Evolutionary conservation across 1,140 invertebrate genomes (phyloP).

Genomic region (Philotrypesis tridentata): DNA sequence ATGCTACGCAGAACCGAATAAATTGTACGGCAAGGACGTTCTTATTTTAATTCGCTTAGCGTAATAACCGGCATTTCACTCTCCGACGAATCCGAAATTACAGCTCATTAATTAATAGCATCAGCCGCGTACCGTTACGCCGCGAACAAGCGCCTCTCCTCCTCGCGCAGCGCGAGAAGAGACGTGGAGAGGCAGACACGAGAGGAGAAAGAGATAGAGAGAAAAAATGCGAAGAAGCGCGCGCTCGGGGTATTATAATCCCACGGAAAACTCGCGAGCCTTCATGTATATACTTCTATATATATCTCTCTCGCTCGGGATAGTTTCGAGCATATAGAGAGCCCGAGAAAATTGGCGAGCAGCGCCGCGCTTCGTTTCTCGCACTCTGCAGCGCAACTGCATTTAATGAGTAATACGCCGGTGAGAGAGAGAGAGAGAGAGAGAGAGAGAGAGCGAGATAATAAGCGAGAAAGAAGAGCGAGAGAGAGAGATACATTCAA

Average conservation of each 20-base stretch:
- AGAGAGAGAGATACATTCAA: slow-evolving; percentile 1
- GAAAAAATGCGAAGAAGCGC: neutral
- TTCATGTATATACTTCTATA: too few species aligned
- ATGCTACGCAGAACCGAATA: too few species aligned
- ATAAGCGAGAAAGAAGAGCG: slow-evolving; percentile 7
- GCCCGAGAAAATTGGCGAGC: slow-evolving; percentile 25
- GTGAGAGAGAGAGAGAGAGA: neutral
- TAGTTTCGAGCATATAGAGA: too few species aligned
- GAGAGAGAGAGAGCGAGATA: neutral
- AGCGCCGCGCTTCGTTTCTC: neutral
- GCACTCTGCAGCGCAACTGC: neutral
- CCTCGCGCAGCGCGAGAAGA: too few species aligned
- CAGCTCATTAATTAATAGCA: neutral
- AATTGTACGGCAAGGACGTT: too few species aligned
- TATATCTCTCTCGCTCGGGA: too few species aligned
- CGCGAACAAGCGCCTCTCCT: neutral
- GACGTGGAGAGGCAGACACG: too few species aligned
- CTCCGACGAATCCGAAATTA: neutral
- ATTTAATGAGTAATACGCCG: slow-evolving; percentile 32
- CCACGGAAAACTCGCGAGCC: neutral
- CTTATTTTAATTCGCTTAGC: too few species aligned
- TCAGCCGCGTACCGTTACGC: neutral
- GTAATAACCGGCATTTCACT: neutral
- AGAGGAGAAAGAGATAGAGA: neutral
- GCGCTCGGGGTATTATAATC: neutral